Conservation (phyloP, 2,888 invertebrate species). For the Herminia tarsipennalis region DNA sequence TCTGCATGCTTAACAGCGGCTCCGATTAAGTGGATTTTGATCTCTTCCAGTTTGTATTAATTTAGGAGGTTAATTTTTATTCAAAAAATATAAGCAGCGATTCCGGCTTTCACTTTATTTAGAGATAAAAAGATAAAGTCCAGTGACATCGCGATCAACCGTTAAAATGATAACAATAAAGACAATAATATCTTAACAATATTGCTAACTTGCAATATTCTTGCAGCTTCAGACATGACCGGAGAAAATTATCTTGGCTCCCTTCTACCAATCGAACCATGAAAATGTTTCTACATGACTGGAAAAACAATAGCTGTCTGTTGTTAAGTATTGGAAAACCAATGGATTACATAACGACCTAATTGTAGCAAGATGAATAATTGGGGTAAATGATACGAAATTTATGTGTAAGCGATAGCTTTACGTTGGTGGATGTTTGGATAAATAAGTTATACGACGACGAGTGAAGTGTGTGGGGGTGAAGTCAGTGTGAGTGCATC, state of each 20-base stretch:
- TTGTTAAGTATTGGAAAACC: slow-evolving; percentile 7
- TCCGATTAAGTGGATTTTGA: too few species aligned
- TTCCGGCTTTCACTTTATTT: too few species aligned
- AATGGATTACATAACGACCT: not conserved
- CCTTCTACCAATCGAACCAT: not conserved
- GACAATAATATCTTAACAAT: not conserved
- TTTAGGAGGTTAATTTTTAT: too few species aligned
- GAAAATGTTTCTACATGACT: slow-evolving; percentile 20
- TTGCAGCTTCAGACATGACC: not conserved
- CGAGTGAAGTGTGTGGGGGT: too few species aligned
- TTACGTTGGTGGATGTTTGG: not conserved
- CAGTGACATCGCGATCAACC: too few species aligned
- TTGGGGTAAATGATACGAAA: not conserved
- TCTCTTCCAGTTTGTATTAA: too few species aligned
- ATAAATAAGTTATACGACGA: too few species aligned
- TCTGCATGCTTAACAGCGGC: too few species aligned
- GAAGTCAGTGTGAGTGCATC: too few species aligned
- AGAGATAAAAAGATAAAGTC: too few species aligned
- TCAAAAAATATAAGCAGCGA: too few species aligned
- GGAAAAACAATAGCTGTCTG: slow-evolving; percentile 12
- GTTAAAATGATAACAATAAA: too few species aligned
- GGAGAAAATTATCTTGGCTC: slow-evolving; percentile 6
- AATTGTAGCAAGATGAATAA: slow-evolving; percentile 4
- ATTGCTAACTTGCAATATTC: not conserved
- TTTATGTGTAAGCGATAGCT: not conserved